These are phyloP conservation scores for Tinea trinotella DNA, from an alignment of 2,888 invertebrate species.

Conservation along the genomic window DNA sequence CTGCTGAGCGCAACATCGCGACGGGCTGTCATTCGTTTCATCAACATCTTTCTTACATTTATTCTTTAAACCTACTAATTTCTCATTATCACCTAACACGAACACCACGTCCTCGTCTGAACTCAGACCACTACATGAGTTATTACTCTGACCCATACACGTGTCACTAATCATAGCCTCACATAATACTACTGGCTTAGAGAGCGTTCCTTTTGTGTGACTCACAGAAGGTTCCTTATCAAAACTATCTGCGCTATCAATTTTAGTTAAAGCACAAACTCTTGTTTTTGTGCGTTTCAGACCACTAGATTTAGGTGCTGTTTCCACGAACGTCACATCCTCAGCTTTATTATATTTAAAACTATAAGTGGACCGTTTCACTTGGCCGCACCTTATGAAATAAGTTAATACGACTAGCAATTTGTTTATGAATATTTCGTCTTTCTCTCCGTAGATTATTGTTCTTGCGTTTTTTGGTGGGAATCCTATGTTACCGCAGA, in stretches of 20 bases:
- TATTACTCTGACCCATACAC: slow-evolving; percentile 45
- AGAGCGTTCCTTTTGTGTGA: slow-evolving; percentile 46
- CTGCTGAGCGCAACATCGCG: slow-evolving; percentile 62
- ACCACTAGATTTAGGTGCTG: not conserved
- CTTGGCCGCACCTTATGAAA: slow-evolving; percentile 87
- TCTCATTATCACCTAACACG: slow-evolving; percentile 80
- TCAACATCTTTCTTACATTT: slow-evolving; percentile 46
- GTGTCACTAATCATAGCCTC: slow-evolving; percentile 32
- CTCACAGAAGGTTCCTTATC: not conserved
- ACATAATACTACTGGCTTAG: slow-evolving; percentile 29
- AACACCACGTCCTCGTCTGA: slow-evolving; percentile 72
- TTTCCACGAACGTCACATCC: not conserved
- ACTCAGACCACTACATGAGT: slow-evolving; percentile 50
- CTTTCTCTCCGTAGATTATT: slow-evolving; percentile 79
- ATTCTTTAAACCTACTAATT: slow-evolving; percentile 76
- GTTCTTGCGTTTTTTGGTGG: slow-evolving; percentile 85
- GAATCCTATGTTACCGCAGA: slow-evolving; percentile 88
- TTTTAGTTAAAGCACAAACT: not conserved
- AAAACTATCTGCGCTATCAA: slow-evolving; percentile 3
- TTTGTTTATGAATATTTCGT: slow-evolving; percentile 78
- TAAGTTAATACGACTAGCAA: slow-evolving; percentile 87
- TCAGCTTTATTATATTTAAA: slow-evolving; percentile 31
- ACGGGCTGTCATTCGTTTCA: slow-evolving; percentile 42
- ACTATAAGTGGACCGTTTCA: slow-evolving; percentile 65
- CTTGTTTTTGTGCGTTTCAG: slow-evolving; percentile 10